Evolutionary conservation across 2,888 invertebrate species (phyloP), one percentile per base, ranked within the genome.

Genomic region (Zaprionus obscuricornis): DNA sequence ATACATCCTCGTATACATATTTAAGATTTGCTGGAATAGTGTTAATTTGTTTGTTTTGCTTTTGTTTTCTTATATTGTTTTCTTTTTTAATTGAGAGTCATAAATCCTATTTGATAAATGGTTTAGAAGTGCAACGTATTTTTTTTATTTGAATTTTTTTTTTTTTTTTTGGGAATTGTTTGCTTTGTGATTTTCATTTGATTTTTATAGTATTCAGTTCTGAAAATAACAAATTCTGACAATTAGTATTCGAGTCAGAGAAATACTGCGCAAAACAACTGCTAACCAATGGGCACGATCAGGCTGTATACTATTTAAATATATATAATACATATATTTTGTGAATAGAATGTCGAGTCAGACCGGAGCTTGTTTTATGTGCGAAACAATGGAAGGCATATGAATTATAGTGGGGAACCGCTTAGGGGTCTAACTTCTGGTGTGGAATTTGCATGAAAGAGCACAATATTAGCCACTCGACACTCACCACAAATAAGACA

Each of bases 231-330:
- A 42, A 45, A 69, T 33, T n/a, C 40, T 18, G 43, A 11, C 37
- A 62, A 66, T 78, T 78, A 67, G 43, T 77, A 78, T 84, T 64
- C 85, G 63, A 52, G 37, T 27, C 82, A 84, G 62, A 67, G 45
- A 67, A 71, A 62, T 59, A 62, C 78, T 66, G 78, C 66, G 82
- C 82, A 74, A 74, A 78, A 78, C 45, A 84, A 59, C 47, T 54
- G 54, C 71, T 67, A 64, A 74, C 81, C 85, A 78, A 84, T 78
- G 71, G 49, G 68, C 85, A 81, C 85, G 85, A 77, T 81, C 74
- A 46, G 67, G 20, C 47, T 39, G 52, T 46, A 55, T 64, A 68
- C 54, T 60, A 50, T 59, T 67, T 63, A 47, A 42, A 5, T 5
- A 16, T 8, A 39, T 11, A 31, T 11, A 24, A 29, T 8, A 24